phyloP scores from a whole-genome alignment of 2,113 vertebrate genomes.

The Chitala chitala region DNA sequence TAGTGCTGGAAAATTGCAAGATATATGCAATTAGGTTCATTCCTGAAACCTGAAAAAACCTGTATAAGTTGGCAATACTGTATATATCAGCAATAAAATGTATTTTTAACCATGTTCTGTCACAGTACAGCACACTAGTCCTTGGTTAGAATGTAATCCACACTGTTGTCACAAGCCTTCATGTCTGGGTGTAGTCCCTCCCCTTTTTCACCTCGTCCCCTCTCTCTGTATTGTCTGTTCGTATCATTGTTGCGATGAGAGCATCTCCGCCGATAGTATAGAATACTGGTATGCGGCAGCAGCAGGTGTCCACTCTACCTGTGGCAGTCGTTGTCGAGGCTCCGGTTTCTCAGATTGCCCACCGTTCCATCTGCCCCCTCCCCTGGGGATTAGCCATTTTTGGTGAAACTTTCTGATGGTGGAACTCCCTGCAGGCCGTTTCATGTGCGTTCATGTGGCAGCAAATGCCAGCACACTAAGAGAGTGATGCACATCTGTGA shows the following conservation, averaged over 20 bases:
- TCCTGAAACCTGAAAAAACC: too few relatives aligned
- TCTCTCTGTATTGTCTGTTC: too few relatives aligned
- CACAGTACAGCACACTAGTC: too few relatives aligned
- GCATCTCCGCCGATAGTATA: background rate
- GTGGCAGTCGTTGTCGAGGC: background rate
- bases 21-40: too few relatives aligned
- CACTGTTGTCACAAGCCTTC: too few relatives aligned
- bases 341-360: constrained; percentile 2
- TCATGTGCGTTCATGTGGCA: background rate
- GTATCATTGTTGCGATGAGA: too few relatives aligned
- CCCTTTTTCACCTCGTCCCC: background rate
- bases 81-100: too few relatives aligned
- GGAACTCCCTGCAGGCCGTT: background rate
- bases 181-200: background rate
- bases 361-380: background rate
- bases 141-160: background rate
- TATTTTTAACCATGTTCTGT: too few relatives aligned
- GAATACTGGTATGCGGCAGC: background rate
- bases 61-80: too few relatives aligned
- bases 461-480: background rate
- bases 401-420: background rate
- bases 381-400: background rate
- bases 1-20: too few relatives aligned
- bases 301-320: background rate
- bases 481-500: background rate